Percentiles rank a stretch among this genome's conserved stretches.
phyloP scores from a whole-genome alignment of 2,888 invertebrate species.

The Aspidiotus destructor region DNA sequence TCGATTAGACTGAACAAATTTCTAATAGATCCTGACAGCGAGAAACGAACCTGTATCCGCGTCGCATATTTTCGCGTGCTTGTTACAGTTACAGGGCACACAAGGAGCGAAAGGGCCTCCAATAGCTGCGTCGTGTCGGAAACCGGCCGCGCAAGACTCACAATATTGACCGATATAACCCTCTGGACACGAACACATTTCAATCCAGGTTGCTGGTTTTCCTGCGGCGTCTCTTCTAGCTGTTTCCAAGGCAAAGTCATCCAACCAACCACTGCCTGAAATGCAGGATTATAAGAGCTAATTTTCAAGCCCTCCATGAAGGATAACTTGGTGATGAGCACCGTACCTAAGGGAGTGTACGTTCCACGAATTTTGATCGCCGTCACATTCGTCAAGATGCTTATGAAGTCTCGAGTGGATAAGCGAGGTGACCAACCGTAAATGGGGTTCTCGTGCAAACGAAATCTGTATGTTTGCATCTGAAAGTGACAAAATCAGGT shows the following conservation, averaged over 20 bases:
- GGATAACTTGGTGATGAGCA: neutral
- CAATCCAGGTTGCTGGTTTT: slow-evolving; percentile 81
- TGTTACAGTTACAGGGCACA: slow-evolving; percentile 92
- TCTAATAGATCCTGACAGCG: neutral
- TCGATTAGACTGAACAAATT: neutral
- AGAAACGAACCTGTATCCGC: slow-evolving; percentile 64
- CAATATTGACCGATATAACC: slow-evolving; percentile 91
- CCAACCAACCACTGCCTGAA: slow-evolving; percentile 68
- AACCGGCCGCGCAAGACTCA: slow-evolving; percentile 93
- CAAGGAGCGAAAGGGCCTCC: slow-evolving; percentile 91
- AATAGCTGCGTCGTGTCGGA: slow-evolving; percentile 77
- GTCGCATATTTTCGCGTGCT: slow-evolving; percentile 92
- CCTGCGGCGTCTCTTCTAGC: slow-evolving; percentile 74
- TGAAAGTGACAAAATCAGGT: slow-evolving; percentile 40
- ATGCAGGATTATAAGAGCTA: neutral
- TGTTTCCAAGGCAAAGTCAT: slow-evolving; percentile 79
- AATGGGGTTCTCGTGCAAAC: slow-evolving; percentile 80
- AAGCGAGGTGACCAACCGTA: slow-evolving; percentile 92
- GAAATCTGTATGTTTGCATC: slow-evolving; percentile 70
- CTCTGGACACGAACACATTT: slow-evolving; percentile 80
- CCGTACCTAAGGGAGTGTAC: slow-evolving; percentile 49
- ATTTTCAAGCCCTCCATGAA: neutral
- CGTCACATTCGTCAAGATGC: slow-evolving; percentile 84
- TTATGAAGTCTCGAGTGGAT: slow-evolving; percentile 78
- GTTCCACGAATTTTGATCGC: slow-evolving; percentile 89